Evolutionary conservation across 2,113 vertebrate genomes (phyloP), one percentile per base, ranked within the genome.

Genomic region (Melanerpes formicivorus): DNA sequence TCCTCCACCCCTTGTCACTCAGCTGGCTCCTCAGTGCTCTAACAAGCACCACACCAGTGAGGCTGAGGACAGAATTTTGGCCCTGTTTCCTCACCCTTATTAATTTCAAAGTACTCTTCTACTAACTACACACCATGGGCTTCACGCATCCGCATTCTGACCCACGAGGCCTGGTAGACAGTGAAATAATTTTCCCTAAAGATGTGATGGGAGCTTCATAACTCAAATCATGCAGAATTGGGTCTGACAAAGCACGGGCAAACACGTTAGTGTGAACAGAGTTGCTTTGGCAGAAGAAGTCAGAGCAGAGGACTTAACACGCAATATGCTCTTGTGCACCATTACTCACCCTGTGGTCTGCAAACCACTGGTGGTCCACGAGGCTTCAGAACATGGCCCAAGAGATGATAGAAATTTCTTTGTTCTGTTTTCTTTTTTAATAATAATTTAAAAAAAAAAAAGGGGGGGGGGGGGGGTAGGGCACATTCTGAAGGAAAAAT

Each of bases 41-140:
- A 90, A 95, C 91, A 65, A 91, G 73, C 55, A 84, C 63, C 93
- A 93, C 87, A 32, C 84, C 3, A 0, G 34, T 9, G 55, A 94
- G 70, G 76, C 63, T 80, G 87, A 93, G 77, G 93, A 96, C 93
- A 95, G 95, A 81, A 95, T 86, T 88, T 93, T 96, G 93, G 93
- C 93, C 96, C 25, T 0, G 0, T 88, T 90, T 94, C 88, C 87
- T 75, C 70, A 26, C 75, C 54, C 58, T 94, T 92, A 93, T 93
- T 95, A 80, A 93, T 93, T 95, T 95, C 93, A 93, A 91, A 95
- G 91, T 1, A 10, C 77, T 93, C 80, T 93, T 93, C 81, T 69
- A 67, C 82, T 95, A 95, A 90, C 78, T 52, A 88, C 80, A 95
- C 90, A 83, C 82, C 3, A 0, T 21, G 32, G 73, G 54, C 80